Evolutionary conservation across 1,140 invertebrate genomes (phyloP), one percentile per base, ranked within the genome.

Genomic region (Diabrotica virgifera): DNA sequence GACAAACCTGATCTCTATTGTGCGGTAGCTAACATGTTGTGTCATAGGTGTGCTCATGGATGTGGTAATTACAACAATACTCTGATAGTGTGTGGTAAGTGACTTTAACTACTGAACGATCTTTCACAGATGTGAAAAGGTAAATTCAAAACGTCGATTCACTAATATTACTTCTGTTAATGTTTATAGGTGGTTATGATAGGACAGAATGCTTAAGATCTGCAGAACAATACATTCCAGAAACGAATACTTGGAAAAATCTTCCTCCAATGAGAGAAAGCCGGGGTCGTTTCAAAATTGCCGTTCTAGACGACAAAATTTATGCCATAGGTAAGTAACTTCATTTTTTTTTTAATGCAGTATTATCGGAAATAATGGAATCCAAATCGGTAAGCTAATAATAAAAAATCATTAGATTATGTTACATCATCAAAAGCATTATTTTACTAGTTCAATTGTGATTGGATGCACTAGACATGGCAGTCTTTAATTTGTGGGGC

Each of bases 171-270:
- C 24, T 24, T 24, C 24, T 24, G 24, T 24, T 24, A 24, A 24
- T 24, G 24, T 24, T 24, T 56, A 72, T 76, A 88, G 90, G 91
- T 77, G 93, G 93, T 7, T 95, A 95, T 78, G 91, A 95, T 77
- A 83, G 93, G 52, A 90, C 88, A 12, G 91, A 95, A 76, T 94
- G 92, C 75, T 80, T 95, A 52, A 86, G 85, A 60, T 83, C 84
- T 11, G 90, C 89, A 2, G 93, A 94, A 80, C 82, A 84, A 13
- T 95, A 91, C 78, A 83, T 90, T 73, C 84, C 88, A 5, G 79
- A 81, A 46, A 81, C 77, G 5, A 94, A 93, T 75, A 80, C 76
- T 36, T 94, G 92, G 92, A 78, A 81, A 36, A 72, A 79, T 5
- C 74, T 91, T 67, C 82, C 87, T 0, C 78, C 84, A 13, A 93